Percentiles rank a stretch among this genome's conserved stretches.
Conservation (phyloP, 2,888 invertebrate species). For the Lampropteryx suffumata region DNA sequence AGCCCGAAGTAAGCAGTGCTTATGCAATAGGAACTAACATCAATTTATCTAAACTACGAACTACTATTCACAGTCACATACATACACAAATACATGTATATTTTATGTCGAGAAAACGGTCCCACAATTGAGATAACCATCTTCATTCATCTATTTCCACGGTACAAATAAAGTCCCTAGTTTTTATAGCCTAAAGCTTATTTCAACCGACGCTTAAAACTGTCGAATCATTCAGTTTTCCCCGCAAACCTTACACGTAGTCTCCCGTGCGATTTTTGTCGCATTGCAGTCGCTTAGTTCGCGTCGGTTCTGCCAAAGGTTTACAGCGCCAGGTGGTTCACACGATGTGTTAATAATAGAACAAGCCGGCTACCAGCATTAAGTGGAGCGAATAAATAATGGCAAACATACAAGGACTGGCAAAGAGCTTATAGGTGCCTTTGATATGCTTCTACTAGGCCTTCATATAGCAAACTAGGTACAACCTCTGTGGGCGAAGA, state of each 20-base stretch:
- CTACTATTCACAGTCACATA: no score
- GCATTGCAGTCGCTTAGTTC: neutral
- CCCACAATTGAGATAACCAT: neutral
- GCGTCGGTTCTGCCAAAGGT: conserved; percentile 10
- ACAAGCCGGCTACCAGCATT: conserved; percentile 46
- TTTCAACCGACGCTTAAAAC: neutral
- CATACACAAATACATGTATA: no score
- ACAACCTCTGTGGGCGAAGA: no score
- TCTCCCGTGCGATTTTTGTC: neutral
- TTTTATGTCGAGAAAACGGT: no score
- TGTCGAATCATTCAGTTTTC: no score
- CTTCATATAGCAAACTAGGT: no score
- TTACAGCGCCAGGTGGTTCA: conserved; percentile 52
- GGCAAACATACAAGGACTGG: conserved; percentile 23
- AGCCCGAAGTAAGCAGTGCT: no score
- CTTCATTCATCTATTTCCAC: neutral
- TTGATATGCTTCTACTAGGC: no score
- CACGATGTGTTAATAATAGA: conserved; percentile 50
- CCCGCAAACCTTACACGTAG: no score
- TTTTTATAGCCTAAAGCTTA: conserved; percentile 29
- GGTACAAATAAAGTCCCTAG: conserved; percentile 14
- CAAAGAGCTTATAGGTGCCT: neutral
- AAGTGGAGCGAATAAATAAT: conserved; percentile 60
- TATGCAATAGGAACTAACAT: no score
- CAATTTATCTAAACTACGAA: no score